phyloP scores from a whole-genome alignment of 1,140 invertebrate species.

The Trachelipus rathkii region DNA sequence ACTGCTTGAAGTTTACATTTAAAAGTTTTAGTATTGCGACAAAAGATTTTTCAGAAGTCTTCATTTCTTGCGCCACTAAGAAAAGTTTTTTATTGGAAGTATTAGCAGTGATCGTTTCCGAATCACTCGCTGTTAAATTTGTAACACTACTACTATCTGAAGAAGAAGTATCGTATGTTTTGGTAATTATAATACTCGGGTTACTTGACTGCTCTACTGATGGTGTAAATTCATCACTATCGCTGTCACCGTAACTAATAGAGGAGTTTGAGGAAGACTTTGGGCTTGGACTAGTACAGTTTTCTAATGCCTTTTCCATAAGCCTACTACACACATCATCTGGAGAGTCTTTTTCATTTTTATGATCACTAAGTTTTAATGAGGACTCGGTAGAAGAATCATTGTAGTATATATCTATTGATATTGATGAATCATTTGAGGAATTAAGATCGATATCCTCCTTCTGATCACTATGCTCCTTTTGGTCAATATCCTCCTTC shows the following conservation, averaged over 20 bases:
- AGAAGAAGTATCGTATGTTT: not conserved
- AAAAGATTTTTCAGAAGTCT: constrained; percentile 66
- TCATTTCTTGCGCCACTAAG: constrained; percentile 64
- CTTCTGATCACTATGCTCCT: too few species aligned
- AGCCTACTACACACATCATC: not conserved
- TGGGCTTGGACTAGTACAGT: not conserved
- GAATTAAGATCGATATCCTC: not conserved
- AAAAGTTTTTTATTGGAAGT: constrained; percentile 46
- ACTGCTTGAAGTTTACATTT: constrained; percentile 62
- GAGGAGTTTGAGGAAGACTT: not conserved
- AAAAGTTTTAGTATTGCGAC: constrained; percentile 66
- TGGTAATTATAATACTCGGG: too few species aligned
- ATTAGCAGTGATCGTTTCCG: not conserved
- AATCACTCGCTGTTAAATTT: not conserved
- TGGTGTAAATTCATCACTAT: not conserved
- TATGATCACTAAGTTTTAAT: not conserved
- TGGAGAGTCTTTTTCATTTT: not conserved
- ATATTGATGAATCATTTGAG: not conserved
- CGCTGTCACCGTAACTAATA: not conserved
- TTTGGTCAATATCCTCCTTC: too few species aligned
- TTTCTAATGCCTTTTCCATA: not conserved
- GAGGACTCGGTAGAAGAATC: not conserved
- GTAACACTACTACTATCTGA: not conserved
- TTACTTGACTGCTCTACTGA: too few species aligned
- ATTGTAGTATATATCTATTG: not conserved